phyloP scores from a whole-genome alignment of 2,888 invertebrate genomes.

The Orthosia cruda region DNA sequence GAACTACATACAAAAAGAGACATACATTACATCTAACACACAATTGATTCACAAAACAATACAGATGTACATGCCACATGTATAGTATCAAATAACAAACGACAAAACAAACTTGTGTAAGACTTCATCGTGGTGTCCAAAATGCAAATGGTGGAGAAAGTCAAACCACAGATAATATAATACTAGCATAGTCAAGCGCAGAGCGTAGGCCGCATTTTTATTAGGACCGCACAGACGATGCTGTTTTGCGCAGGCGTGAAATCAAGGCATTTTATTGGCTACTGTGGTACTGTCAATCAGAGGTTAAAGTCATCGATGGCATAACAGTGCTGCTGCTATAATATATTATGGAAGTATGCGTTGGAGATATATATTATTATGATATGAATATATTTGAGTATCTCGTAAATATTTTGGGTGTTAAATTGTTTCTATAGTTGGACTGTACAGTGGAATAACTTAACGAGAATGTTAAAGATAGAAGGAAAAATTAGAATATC shows the following conservation, averaged over 20 bases:
- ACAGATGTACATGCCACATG: slow-evolving; percentile 38
- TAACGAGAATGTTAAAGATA: background rate
- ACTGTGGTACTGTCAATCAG: slow-evolving; percentile 43
- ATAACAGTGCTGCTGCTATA: background rate
- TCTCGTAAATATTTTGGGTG: slow-evolving; percentile 7
- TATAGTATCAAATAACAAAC: slow-evolving; percentile 66
- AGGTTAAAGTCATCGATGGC: slow-evolving; percentile 18
- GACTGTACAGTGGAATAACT: background rate
- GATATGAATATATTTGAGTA: background rate
- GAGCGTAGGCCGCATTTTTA: slow-evolving; percentile 80
- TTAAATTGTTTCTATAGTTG: slow-evolving; percentile 26
- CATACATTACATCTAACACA: slow-evolving; percentile 48
- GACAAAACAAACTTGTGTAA: slow-evolving; percentile 66
- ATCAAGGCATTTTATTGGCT: slow-evolving; percentile 47
- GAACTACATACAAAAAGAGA: slow-evolving; percentile 27
- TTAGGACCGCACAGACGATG: slow-evolving; percentile 66
- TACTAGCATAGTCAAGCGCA: slow-evolving; percentile 1
- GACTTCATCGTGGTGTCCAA: slow-evolving; percentile 49
- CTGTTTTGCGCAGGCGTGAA: slow-evolving; percentile 70
- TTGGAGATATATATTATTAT: background rate
- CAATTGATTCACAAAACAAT: slow-evolving; percentile 65
- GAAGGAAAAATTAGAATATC: too few relatives aligned
- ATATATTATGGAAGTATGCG: background rate
- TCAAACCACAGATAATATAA: slow-evolving; percentile 17
- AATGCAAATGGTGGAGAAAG: slow-evolving; percentile 83